Base-by-base conservation (phyloP, 2,797 vertebrate genomes). In the Scomberomorus guttatus region DNA sequence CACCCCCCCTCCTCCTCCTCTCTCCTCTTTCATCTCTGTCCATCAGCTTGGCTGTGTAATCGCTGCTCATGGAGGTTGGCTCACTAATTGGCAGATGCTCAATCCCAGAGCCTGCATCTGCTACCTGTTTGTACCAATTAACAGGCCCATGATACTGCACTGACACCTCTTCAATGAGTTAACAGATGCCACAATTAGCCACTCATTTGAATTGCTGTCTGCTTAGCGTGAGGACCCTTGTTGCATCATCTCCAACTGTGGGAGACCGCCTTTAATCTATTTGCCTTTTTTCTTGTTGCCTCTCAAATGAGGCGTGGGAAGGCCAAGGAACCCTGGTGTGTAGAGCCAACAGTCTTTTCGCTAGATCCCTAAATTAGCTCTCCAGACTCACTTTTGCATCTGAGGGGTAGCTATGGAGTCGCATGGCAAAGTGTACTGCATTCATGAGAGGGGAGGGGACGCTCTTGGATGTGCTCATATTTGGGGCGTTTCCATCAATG, bases 141-240 rank as follows among this genome's bases (percentile, higher is more conserved):
- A 88, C 90, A 91, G 89, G 84, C 90, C 90, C 89, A 88, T 92
- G 94, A 94, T 91, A 90, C 90, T 84, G 90, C 84, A 68, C 87
- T 90, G 92, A 92, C 92, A 84, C 93, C 84, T 95, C 93, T 95
- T 95, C 94, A 93, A 90, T 87, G 93, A 92, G 96, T 96, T 97
- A 96, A 97, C 91, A 96, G 95, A 97, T 95, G 95, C 92, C 93
- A 94, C 96, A 97, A 97, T 96, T 95, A 97, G 94, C 93, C 93
- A 93, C 94, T 96, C 94, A 95, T 96, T 97, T 96, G 95, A 96
- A 96, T 93, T 90, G 93, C 93, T 93, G 93, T 92, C 96, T 95
- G 93, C 96, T 97, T 95, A 95, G 93, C 90, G 90, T 92, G 91
- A 95, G 54, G 83, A 93, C 94, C 92, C 92, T 90, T 66, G 77